Base-by-base conservation (phyloP, 1,140 invertebrate species). In the Cotesia vestalis region DNA sequence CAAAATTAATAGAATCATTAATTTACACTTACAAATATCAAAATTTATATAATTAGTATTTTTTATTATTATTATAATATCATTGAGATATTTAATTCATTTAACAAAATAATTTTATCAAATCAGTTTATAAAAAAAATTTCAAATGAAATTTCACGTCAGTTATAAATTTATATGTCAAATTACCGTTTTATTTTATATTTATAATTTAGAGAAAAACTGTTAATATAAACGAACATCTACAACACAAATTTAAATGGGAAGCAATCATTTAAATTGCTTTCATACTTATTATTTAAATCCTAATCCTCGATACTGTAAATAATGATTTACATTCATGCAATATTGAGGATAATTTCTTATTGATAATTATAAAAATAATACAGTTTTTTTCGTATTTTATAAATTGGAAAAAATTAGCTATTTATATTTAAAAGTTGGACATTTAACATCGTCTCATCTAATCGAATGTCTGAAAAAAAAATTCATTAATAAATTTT, bases 321-420 rank as follows among this genome's bases (percentile, higher is more conserved):
- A 17, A 5, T 8, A 61, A 61, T 63, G 35, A 14, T 40, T 8
- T 64, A 20, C 4, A 51, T 20, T 36, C 5, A 63, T 66, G 5
- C n/a, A 14, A 20, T 12, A 46, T 35, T 38, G 57, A 73, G 17
- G 57, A 69, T 38, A 40, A 69, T 61, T 38, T 63, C 40, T 71
- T 76, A 80, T 79, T 75, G 75, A 66, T 81, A 80, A 84, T 83
- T 85, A 86, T 76, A 86, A 86, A 86, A 86, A 86, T 86, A 86
- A 86, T 85, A 86, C 80, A 83, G 77, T 78, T 83, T 81, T 78
- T 77, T 46, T 46, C 8, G 40, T 46, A 46, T 77, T 76, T 78
- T 79, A 53, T 76, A 78, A 38, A 40, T 78, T 80, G 75, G 77
- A 81, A 82, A 81, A 66, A 81, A 82, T 82, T 80, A 73, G 73